A percentile compares a stretch with the other conserved stretches of the same genome.
phyloP scores from a whole-genome alignment of 2,888 invertebrate species.

The Drosophila crucigera region DNA sequence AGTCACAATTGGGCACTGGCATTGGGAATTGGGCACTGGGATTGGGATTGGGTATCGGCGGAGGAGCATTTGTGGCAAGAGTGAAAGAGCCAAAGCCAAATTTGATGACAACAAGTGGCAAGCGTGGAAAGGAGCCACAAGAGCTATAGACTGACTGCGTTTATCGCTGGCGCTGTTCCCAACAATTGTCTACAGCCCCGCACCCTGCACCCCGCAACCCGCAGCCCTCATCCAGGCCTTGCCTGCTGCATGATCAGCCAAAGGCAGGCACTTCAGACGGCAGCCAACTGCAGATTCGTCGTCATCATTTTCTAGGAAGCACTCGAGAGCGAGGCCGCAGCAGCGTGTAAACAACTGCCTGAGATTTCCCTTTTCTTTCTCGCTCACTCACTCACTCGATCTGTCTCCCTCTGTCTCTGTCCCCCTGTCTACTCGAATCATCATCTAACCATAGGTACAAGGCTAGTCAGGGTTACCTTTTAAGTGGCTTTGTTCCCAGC shows the following conservation, averaged over 20 bases:
- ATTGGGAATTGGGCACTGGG: neutral
- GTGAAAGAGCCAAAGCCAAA: slow-evolving; percentile 61
- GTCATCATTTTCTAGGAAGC: slow-evolving; percentile 80
- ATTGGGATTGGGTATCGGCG: slow-evolving; percentile 10
- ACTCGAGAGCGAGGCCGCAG: slow-evolving; percentile 57
- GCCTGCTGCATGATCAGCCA: slow-evolving; percentile 71
- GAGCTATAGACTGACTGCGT: neutral
- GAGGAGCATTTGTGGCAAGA: slow-evolving; percentile 16
- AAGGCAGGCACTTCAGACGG: slow-evolving; percentile 71
- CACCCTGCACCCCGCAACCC: neutral
- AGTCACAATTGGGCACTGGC: slow-evolving; percentile 3
- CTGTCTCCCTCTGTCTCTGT: neutral
- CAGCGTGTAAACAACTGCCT: slow-evolving; percentile 74
- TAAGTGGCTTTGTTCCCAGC: slow-evolving; percentile 75
- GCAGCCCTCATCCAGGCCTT: neutral
- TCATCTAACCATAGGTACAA: slow-evolving; percentile 47
- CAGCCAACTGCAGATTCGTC: slow-evolving; percentile 48
- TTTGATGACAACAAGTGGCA: slow-evolving; percentile 81
- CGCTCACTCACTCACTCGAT: slow-evolving; percentile 4
- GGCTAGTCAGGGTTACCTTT: slow-evolving; percentile 71
- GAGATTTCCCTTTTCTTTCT: slow-evolving; percentile 40
- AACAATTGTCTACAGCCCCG: slow-evolving; percentile 41
- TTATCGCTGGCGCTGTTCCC: slow-evolving; percentile 34
- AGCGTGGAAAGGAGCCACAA: slow-evolving; percentile 70
- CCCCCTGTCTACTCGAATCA: neutral